A percentile compares a stretch with the other conserved stretches of the same genome.
Conservation (phyloP, 2,888 invertebrate genomes). For the Limnephilus marmoratus region DNA sequence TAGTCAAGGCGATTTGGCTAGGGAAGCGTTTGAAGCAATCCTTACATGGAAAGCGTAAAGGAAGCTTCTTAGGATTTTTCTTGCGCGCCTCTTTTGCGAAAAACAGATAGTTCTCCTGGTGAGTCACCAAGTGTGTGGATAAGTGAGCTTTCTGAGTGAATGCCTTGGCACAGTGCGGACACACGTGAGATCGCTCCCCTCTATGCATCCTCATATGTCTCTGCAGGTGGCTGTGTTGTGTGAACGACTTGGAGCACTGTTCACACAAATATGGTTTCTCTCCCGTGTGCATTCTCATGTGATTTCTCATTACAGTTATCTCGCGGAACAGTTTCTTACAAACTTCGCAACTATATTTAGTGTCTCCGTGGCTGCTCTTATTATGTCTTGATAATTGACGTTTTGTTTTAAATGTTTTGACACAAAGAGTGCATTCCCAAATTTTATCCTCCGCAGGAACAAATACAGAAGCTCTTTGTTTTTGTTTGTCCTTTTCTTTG, state of each 20-base stretch:
- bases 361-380: neutral
- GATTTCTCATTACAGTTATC: neutral
- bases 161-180: neutral
- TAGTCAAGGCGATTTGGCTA: neutral
- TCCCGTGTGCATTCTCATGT: slow-evolving; percentile 15
- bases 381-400: neutral
- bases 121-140: neutral
- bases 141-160: neutral
- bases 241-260: neutral
- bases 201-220: neutral
- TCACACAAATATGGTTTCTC: slow-evolving; percentile 5
- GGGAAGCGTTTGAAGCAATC: neutral
- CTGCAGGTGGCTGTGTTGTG: neutral
- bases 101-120: neutral
- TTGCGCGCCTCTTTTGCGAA: neutral
- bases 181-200: neutral
- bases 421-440: neutral
- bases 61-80: neutral
- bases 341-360: neutral
- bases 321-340: slow-evolving; percentile 3
- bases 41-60: neutral
- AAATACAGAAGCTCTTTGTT: neutral
- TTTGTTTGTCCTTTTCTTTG: neutral
- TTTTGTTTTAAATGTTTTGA: neutral
- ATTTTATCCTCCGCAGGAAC: neutral